phyloP scores from a whole-genome alignment of 2,888 invertebrate species.

The Pyrocoelia pectoralis region DNA sequence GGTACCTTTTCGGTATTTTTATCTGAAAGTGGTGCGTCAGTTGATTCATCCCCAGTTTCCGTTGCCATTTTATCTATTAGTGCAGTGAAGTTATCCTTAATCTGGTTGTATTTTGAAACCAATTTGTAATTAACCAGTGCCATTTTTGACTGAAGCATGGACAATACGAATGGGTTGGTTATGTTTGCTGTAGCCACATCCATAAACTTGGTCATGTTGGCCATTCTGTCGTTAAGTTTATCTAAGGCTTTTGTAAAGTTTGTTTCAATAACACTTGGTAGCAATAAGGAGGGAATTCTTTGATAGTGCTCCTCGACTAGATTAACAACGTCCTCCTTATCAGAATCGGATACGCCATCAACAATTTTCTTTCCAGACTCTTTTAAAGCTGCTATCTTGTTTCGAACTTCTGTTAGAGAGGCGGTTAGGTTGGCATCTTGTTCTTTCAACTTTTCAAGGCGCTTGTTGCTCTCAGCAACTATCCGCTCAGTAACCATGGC shows the following conservation, averaged over 20 bases:
- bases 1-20: background rate
- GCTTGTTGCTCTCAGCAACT: background rate
- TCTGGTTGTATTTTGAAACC: background rate
- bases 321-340: background rate
- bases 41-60: background rate
- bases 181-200: background rate
- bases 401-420: background rate
- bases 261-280: background rate
- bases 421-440: background rate
- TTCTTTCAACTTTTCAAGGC: background rate
- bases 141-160: background rate
- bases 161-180: background rate
- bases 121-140: background rate
- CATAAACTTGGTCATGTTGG: background rate
- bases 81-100: background rate
- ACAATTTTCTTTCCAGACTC: background rate
- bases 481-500: too few relatives aligned
- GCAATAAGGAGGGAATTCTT: background rate
- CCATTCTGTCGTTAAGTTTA: background rate
- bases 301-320: background rate
- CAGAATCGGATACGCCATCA: background rate
- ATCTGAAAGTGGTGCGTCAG: background rate
- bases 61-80: background rate
- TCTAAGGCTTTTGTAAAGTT: slow-evolving; percentile 2
- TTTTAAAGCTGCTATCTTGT: background rate